Conservation (phyloP, 2,888 invertebrate species). For the Elegia similella region DNA sequence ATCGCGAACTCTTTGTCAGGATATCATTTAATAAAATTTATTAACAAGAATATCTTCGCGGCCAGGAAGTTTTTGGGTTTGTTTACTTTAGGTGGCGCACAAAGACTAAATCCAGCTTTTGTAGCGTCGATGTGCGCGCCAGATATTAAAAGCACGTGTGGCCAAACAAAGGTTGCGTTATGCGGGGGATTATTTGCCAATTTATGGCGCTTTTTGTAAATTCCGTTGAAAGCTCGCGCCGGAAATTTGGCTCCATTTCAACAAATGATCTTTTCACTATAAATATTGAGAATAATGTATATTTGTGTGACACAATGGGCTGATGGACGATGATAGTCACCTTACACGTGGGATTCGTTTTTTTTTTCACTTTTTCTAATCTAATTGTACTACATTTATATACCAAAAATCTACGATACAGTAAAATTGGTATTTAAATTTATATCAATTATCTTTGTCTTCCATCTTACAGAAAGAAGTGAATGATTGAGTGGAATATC, state of each 20-base stretch:
- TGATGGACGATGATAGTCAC: slow-evolving; percentile 50
- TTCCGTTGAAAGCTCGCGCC: slow-evolving; percentile 74
- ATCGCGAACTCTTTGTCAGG: slow-evolving; percentile 51
- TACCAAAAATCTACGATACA: no score
- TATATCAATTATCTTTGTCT: no score
- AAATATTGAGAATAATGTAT: slow-evolving; percentile 63
- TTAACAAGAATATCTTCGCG: slow-evolving; percentile 43
- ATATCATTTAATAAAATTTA: slow-evolving; percentile 74
- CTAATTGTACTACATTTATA: no score
- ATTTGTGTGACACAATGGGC: slow-evolving; percentile 54
- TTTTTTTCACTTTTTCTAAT: slow-evolving; percentile 20
- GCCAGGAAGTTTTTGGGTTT: slow-evolving; percentile 63
- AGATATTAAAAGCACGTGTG: slow-evolving; percentile 82
- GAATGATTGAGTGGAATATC: no score
- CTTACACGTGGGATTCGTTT: slow-evolving; percentile 50
- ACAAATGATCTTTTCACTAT: slow-evolving; percentile 78
- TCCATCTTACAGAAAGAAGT: no score
- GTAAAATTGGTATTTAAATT: no score
- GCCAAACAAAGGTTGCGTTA: slow-evolving; percentile 82
- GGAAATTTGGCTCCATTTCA: slow-evolving; percentile 82
- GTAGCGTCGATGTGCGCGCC: slow-evolving; percentile 56
- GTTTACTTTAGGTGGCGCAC: slow-evolving; percentile 71
- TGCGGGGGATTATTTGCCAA: slow-evolving; percentile 82
- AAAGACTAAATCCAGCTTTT: slow-evolving; percentile 77
- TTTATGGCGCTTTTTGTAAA: slow-evolving; percentile 80